Conservation (phyloP, 2,888 invertebrate genomes). For the Drosophila planitibia region DNA sequence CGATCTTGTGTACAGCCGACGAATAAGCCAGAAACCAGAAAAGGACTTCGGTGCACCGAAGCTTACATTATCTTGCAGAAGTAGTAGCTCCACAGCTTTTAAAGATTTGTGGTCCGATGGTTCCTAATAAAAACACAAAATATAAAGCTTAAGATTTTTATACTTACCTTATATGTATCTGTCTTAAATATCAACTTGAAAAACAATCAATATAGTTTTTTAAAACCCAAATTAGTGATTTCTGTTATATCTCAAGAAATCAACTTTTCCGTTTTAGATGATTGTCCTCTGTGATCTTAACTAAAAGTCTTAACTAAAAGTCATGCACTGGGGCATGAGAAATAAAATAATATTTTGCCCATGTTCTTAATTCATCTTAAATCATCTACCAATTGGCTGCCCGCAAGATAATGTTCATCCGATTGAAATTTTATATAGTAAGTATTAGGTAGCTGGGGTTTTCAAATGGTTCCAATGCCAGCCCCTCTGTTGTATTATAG, state of each 20-base stretch:
- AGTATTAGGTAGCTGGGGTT: conserved; percentile 64
- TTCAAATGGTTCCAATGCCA: conserved; percentile 43
- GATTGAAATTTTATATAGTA: conserved; percentile 61
- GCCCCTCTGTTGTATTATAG: conserved; percentile 81
- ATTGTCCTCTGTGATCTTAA: not conserved
- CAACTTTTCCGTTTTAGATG: not conserved
- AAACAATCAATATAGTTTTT: not conserved
- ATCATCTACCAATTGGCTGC: not conserved
- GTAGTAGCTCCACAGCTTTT: not conserved
- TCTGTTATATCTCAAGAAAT: not conserved
- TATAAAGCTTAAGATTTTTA: not conserved
- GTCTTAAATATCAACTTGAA: not conserved
- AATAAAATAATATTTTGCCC: not conserved
- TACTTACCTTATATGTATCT: not conserved
- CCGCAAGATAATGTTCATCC: conserved; percentile 42
- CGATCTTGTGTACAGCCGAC: conserved; percentile 68
- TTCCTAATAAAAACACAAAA: not conserved
- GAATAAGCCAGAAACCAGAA: conserved; percentile 30
- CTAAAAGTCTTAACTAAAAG: not conserved
- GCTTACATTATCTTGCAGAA: conserved; percentile 49
- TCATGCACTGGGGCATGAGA: not conserved
- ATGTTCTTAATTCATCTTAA: not conserved
- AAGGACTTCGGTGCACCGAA: conserved; percentile 58
- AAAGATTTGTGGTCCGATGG: not conserved
- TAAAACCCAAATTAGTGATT: not conserved